Evolutionary conservation across 2,113 vertebrate genomes (phyloP), one percentile per base, ranked within the genome.

Genomic region (Lutjanus erythropterus): DNA sequence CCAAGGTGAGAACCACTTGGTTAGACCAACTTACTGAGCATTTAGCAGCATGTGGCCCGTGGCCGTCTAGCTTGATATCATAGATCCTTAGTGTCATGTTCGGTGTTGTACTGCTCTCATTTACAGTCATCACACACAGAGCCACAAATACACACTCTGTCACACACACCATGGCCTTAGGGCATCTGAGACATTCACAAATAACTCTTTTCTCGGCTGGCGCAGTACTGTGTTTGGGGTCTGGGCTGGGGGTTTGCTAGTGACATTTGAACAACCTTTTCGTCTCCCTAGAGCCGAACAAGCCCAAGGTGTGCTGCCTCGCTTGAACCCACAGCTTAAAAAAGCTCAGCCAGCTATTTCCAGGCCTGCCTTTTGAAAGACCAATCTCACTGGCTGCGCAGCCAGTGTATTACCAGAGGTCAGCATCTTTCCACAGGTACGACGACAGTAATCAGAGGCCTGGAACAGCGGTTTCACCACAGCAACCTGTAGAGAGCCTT

Each of bases 261-360:
- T 92, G 90, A 93, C 90, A 93, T 92, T 92, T 93, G 64, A 90
- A 85, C 87, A 91, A 93, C 92, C 90, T 92, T 92, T 93, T 72
- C 47, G 9, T 80, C 47, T 90, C 86, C 81, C 89, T 62, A 39
- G 75, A 90, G 90, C 71, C 18, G 69, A 78, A 89, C 83, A 71
- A 86, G 83, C 78, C 76, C 50, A 88, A 92, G 78, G 85, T 90
- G 83, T 73, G 73, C 87, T 15, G 53, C 86, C 77, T 71, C 52
- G 67, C 88, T 92, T 84, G 61, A 87, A 89, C 81, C 84, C 55
- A 68, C 75, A 29, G 75, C 83, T 87, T 73, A 67, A 88, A 83
- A 89, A 85, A 87, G 78, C 89, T 71, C 73, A 60, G 79, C 73
- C 65, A 74, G 82, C 84, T 80, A 74, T 93, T 90, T 91, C 60